Percentiles rank a stretch among this genome's conserved stretches.
phyloP scores from a whole-genome alignment of 2,797 vertebrate species.

The Scolopax rusticola region DNA sequence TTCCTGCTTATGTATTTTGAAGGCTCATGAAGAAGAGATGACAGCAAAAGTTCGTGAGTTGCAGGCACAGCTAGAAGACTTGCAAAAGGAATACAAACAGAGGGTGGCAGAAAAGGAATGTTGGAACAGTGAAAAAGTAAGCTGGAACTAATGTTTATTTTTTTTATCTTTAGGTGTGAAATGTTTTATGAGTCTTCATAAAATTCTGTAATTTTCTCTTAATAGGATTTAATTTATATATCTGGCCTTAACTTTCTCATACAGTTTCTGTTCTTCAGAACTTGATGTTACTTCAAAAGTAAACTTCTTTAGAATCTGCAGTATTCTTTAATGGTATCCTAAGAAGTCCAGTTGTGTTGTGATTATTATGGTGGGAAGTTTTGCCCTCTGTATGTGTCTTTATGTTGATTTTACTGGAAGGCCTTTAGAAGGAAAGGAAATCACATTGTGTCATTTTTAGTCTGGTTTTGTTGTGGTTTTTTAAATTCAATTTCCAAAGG shows the following conservation, averaged over 20 bases:
- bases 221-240: background rate
- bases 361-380: background rate
- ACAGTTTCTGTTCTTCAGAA: background rate
- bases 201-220: background rate
- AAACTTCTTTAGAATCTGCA: background rate
- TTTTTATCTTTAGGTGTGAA: background rate
- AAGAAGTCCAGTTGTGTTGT: background rate
- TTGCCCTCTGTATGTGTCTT: background rate
- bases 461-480: background rate
- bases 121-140: constrained; percentile 82
- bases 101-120: constrained; percentile 60
- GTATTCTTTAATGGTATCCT: background rate
- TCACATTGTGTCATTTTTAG: background rate
- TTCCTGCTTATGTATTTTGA: constrained; percentile 2
- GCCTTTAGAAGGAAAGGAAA: background rate
- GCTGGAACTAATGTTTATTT: background rate
- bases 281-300: background rate
- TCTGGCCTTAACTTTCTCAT: background rate
- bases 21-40: constrained; percentile 98
- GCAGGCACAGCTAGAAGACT: constrained; percentile 88
- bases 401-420: background rate
- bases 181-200: background rate
- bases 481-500: background rate
- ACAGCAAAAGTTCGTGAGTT: constrained; percentile 89
- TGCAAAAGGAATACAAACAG: constrained; percentile 77